These are phyloP conservation scores for Cyrtorhinus lividipennis DNA, from an alignment of 1,140 invertebrate genomes.

Conservation along the genomic window DNA sequence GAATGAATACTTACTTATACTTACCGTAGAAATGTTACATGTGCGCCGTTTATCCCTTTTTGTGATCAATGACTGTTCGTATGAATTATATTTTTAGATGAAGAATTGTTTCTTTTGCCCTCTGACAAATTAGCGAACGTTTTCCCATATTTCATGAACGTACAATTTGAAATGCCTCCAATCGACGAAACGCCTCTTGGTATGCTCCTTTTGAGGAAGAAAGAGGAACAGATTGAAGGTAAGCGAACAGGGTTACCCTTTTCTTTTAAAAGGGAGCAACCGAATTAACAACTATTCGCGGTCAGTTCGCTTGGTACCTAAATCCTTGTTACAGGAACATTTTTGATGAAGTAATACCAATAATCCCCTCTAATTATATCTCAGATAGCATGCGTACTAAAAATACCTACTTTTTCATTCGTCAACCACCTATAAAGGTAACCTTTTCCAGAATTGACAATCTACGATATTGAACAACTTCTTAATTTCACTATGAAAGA, in stretches of 20 bases:
- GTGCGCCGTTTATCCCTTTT: too few species aligned
- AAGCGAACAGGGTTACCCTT: too few species aligned
- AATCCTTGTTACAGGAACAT: background rate
- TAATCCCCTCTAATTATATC: background rate
- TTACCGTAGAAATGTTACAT: too few species aligned
- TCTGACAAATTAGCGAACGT: background rate
- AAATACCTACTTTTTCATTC: background rate
- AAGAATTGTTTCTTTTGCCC: background rate
- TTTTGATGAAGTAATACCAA: background rate
- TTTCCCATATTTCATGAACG: background rate
- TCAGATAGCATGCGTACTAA: background rate
- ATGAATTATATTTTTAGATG: background rate
- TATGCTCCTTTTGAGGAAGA: background rate
- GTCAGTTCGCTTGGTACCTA: too few species aligned
- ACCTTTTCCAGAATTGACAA: background rate
- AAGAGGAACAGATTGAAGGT: background rate
- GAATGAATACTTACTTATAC: too few species aligned
- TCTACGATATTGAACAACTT: background rate
- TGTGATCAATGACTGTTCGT: too few species aligned
- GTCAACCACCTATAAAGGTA: background rate
- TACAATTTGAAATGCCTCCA: background rate
- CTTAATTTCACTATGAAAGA: background rate
- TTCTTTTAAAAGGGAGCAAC: too few species aligned
- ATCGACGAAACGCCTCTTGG: background rate
- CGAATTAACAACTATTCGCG: too few species aligned